Evolutionary conservation across 2,113 vertebrate genomes (phyloP).

Genomic region (Picathartes gymnocephalus): DNA sequence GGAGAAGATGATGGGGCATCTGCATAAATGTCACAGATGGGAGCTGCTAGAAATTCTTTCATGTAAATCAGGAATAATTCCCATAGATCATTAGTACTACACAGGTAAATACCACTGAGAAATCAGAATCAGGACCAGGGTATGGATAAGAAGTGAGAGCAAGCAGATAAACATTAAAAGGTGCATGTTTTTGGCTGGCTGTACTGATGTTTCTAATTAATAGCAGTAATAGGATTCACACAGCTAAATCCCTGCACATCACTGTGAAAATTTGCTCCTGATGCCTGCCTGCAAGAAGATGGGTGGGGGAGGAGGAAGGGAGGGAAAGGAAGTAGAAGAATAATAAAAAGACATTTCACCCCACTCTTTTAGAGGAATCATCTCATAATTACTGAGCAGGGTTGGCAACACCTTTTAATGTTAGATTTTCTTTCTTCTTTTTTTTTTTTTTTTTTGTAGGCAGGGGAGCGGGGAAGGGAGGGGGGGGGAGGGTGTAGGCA

Average conservation of each 20-base stretch:
- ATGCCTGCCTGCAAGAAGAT: not conserved
- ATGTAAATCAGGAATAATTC: not conserved
- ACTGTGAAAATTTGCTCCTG: not conserved
- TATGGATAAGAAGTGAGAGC: not conserved
- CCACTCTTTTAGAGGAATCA: not conserved
- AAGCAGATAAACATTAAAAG: not conserved
- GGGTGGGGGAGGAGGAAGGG: not conserved
- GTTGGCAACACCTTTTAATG: conserved; percentile 4
- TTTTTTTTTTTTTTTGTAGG: not conserved
- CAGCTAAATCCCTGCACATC: conserved; percentile 1
- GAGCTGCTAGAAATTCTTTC: not conserved
- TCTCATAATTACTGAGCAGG: conserved; percentile 19
- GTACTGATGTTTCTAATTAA: conserved; percentile 37
- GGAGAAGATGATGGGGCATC: not conserved
- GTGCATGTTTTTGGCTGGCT: not conserved
- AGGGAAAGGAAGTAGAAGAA: not conserved
- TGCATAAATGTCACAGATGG: not conserved
- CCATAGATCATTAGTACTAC: not conserved
- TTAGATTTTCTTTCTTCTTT: not conserved
- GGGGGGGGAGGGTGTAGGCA: too few species aligned
- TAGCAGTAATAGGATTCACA: not conserved
- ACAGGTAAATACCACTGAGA: not conserved
- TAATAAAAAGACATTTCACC: conserved; percentile 15
- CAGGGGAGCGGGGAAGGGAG: too few species aligned
- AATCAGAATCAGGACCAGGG: not conserved